These are phyloP conservation scores for Anolis sagrei DNA, from an alignment of 2,113 vertebrate genomes.

Conservation along the genomic window DNA sequence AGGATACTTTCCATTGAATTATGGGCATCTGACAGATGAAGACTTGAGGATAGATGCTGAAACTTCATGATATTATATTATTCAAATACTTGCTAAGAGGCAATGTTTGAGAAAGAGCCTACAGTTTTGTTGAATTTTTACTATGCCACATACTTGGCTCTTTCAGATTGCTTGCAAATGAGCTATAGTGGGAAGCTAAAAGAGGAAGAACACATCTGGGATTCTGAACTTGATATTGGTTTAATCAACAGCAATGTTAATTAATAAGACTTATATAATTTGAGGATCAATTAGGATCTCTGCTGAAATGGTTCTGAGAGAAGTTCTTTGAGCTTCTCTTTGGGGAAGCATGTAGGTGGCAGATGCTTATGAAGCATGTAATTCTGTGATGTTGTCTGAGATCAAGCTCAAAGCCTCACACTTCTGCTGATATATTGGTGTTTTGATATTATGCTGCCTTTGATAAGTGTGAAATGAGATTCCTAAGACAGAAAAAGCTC, in stretches of 20 bases:
- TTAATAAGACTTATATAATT: slow-evolving; percentile 27
- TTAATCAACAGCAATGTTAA: slow-evolving; percentile 11
- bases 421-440: background rate
- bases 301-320: slow-evolving; percentile 7
- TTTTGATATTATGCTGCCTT: slow-evolving; percentile 22
- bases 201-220: background rate
- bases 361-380: background rate
- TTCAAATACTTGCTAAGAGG: background rate
- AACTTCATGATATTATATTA: background rate
- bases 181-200: background rate
- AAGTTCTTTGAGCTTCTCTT: background rate
- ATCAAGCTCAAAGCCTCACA: background rate
- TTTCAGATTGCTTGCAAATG: background rate
- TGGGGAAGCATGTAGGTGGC: background rate
- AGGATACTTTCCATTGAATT: background rate
- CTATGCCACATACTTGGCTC: background rate
- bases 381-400: slow-evolving; percentile 9
- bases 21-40: background rate
- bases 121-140: background rate
- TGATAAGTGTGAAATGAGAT: slow-evolving; percentile 35
- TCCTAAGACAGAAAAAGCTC: slow-evolving; percentile 18
- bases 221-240: background rate
- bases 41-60: background rate
- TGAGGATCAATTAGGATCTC: slow-evolving; percentile 3
- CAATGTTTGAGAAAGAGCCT: background rate